A percentile compares a stretch with the other conserved stretches of the same genome.
Evolutionary conservation across 1,140 invertebrate species (phyloP).

Genomic region (Cyrtorhinus lividipennis): DNA sequence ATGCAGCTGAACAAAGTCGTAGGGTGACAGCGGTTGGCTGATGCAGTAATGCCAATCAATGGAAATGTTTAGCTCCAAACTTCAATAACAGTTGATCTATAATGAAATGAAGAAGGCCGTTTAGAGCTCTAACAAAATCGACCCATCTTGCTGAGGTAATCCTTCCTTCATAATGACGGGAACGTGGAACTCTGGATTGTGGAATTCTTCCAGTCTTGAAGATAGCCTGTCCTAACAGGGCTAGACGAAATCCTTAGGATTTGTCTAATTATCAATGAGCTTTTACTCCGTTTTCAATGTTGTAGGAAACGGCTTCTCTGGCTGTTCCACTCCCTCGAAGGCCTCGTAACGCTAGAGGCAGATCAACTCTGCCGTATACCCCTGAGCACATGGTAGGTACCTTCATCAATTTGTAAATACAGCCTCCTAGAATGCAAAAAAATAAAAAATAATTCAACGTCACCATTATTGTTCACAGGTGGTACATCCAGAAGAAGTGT

Average conservation of each 20-base stretch:
- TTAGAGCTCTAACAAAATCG: background rate
- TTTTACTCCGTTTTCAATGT: background rate
- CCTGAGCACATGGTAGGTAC: background rate
- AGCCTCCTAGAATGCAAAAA: too few relatives aligned
- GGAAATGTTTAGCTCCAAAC: background rate
- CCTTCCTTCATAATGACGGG: background rate
- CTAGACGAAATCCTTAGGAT: too few relatives aligned
- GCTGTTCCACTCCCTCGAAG: background rate
- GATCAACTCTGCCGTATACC: background rate
- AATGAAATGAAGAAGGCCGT: too few relatives aligned
- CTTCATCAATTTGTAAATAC: background rate
- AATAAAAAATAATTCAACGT: background rate
- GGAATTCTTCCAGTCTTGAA: background rate
- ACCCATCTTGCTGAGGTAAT: background rate
- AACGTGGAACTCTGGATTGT: background rate
- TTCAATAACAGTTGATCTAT: too few relatives aligned
- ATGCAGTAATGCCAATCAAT: background rate
- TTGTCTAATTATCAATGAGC: background rate
- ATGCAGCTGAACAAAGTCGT: background rate
- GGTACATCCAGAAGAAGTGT: background rate
- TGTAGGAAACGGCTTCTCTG: background rate
- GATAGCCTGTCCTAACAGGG: background rate
- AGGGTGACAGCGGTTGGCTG: background rate
- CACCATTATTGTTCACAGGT: background rate
- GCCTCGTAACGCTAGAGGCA: background rate